Evolutionary conservation across 2,113 vertebrate genomes (phyloP).

Genomic region (Bambusicola thoracicus): DNA sequence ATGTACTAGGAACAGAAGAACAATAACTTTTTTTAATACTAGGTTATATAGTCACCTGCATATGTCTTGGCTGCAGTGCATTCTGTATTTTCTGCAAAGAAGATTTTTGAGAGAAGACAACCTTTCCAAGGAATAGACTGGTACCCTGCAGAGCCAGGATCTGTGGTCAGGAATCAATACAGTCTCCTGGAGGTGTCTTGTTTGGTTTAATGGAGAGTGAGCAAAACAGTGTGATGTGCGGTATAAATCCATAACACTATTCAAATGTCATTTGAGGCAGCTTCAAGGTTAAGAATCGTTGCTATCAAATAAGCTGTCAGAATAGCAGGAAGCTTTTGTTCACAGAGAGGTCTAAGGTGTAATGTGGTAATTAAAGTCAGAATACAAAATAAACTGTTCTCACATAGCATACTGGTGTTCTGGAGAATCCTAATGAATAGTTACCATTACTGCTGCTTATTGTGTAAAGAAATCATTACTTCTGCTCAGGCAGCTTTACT

Average conservation of each 20-base stretch:
- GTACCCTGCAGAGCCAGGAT: constrained; percentile 42
- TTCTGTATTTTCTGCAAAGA: constrained; percentile 49
- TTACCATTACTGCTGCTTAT: not conserved
- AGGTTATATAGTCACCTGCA: constrained; percentile 14
- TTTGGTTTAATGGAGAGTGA: constrained; percentile 54
- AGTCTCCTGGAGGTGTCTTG: constrained; percentile 41
- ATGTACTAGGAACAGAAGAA: not conserved
- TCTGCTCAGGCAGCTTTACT: not conserved
- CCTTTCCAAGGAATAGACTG: constrained; percentile 64
- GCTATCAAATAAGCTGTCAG: constrained; percentile 59
- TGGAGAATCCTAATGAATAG: constrained; percentile 32
- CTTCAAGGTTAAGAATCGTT: constrained; percentile 55
- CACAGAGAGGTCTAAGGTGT: constrained; percentile 60
- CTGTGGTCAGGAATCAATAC: constrained; percentile 70
- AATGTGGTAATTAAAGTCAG: constrained; percentile 53
- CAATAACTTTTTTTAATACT: constrained; percentile 37
- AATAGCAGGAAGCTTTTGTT: constrained; percentile 59
- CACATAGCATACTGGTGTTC: not conserved
- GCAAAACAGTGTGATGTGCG: not conserved
- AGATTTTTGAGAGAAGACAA: constrained; percentile 17
- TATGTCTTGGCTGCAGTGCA: not conserved
- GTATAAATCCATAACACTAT: constrained; percentile 60
- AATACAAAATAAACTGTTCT: constrained; percentile 57
- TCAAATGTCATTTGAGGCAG: constrained; percentile 51
- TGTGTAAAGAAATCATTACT: not conserved